Evolutionary conservation across 2,113 vertebrate genomes (phyloP), one percentile per base, ranked within the genome.

Genomic region (Dicentrarchus labrax): DNA sequence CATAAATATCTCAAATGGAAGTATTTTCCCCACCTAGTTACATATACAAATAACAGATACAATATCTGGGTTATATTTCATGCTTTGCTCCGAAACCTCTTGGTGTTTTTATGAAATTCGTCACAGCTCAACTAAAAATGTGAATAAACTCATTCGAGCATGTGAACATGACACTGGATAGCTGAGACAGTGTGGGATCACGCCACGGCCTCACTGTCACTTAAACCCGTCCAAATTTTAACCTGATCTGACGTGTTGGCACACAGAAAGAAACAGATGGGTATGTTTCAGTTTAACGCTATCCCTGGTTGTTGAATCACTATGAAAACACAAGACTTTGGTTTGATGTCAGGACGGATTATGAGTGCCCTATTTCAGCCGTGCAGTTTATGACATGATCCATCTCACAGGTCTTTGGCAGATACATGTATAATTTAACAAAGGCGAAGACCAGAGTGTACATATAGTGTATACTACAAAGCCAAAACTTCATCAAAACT

Each of bases 211-310:
- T 94, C 92, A 88, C 85, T 81, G 86, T 90, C 88, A 88, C 90
- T 93, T 94, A 94, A 84, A 86, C 84, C 86, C 5, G 48, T 88
- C 87, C 45, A 1, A 54, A 72, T 75, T 88, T 90, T 94, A 92
- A 94, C 80, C 86, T 56, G 13, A 78, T 84, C 39, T 89, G 94
- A 94, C 92, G 73, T 78, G 91, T 86, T 91, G 92, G 91, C 92
- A 92, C 90, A 90, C 88, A 74, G 78, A 86, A 66, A 82, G 80
- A 85, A 92, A 86, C 86, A 83, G 80, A 91, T 89, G 87, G 92
- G 92, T 91, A 91, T 92, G 93, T 93, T 95, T 94, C 87, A 88
- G 91, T 88, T 93, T 91, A 93, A 88, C 68, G 21, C 88, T 76
- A 83, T 83, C 86, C 90, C 82, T 62, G 75, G 84, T 61, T 75